Percentiles rank a stretch among this genome's conserved stretches.
phyloP scores from a whole-genome alignment of 2,888 invertebrate species.

The Dendrolimus houi region DNA sequence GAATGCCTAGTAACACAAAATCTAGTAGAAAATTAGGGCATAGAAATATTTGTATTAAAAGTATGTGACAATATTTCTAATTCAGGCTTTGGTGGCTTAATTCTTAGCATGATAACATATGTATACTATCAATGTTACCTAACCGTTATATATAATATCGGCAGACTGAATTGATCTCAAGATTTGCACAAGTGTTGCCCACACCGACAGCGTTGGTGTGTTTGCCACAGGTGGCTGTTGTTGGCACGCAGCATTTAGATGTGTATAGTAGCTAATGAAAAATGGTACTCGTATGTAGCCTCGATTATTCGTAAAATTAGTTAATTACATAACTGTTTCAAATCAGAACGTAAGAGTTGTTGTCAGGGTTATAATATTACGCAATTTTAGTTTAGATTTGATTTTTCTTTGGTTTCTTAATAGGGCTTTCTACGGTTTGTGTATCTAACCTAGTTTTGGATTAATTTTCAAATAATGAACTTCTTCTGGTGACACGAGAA shows the following conservation, averaged over 20 bases:
- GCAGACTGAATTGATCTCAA: slow-evolving; percentile 10
- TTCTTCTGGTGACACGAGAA: too few species aligned
- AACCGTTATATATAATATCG: background rate
- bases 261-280: slow-evolving; percentile 13
- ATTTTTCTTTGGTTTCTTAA: too few species aligned
- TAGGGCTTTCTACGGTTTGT: too few species aligned
- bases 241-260: slow-evolving; percentile 19
- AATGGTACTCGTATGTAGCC: slow-evolving; percentile 9
- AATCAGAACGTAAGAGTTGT: too few species aligned
- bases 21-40: background rate
- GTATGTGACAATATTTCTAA: background rate
- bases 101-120: background rate
- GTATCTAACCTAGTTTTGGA: too few species aligned
- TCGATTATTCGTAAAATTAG: background rate
- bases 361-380: too few species aligned
- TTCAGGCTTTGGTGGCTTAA: background rate
- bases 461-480: too few species aligned
- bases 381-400: too few species aligned
- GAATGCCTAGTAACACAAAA: slow-evolving; percentile 5
- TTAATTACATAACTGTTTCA: background rate
- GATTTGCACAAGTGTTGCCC: slow-evolving; percentile 32
- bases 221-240: slow-evolving; percentile 25
- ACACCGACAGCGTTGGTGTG: slow-evolving; percentile 12
- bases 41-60: background rate
- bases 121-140: background rate